Conservation (phyloP, 30 jellyfish, hydroid and myxozoan genomes). For the Mastigias papua region DNA sequence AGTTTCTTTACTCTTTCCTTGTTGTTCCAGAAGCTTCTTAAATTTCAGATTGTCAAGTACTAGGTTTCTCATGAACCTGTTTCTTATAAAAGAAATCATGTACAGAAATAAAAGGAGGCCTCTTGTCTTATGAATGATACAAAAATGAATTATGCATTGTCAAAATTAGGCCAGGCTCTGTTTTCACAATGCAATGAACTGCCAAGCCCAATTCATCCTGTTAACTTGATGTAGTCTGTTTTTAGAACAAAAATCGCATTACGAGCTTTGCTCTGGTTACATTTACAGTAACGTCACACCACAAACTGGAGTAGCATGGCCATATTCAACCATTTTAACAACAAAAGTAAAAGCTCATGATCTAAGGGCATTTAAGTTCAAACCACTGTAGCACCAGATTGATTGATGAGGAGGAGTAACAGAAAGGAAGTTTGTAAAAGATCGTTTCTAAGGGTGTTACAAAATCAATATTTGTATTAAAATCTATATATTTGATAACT, state of each 20-base stretch:
- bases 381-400: neutral
- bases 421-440: neutral
- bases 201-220: neutral
- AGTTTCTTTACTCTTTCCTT: too few species aligned
- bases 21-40: too few species aligned
- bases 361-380: neutral
- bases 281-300: neutral
- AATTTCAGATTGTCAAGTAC: too few species aligned
- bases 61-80: too few species aligned
- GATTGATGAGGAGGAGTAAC: conserved; percentile 4
- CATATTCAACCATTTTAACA: neutral
- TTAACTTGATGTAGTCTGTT: neutral
- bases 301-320: neutral
- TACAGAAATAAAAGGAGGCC: too few species aligned
- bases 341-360: neutral
- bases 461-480: neutral
- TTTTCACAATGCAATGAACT: neutral
- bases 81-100: too few species aligned
- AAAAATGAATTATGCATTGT: neutral
- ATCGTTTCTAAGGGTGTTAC: neutral
- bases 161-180: neutral
- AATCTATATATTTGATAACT: neutral
- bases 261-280: neutral
- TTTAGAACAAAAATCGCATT: neutral
- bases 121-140: too few species aligned